These are phyloP conservation scores for Hanleya hanleyi DNA, from an alignment of 2,888 invertebrate genomes.

Conservation along the genomic window DNA sequence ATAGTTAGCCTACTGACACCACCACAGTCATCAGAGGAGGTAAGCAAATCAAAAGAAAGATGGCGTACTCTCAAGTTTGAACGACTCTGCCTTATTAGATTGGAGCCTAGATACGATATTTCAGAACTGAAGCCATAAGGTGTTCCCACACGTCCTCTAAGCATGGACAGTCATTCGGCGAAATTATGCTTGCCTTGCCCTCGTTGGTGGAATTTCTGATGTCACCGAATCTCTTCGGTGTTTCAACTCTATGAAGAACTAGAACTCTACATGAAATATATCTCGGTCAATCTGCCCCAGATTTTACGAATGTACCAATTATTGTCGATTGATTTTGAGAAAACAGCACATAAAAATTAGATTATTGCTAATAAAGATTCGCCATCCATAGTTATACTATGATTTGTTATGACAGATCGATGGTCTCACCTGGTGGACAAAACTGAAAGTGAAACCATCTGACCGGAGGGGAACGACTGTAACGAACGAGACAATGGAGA, in stretches of 20 bases:
- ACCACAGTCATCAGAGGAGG: conserved; percentile 29
- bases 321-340: too few relatives aligned
- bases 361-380: too few relatives aligned
- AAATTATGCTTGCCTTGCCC: too few relatives aligned
- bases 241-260: background rate
- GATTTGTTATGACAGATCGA: background rate
- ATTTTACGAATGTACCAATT: too few relatives aligned
- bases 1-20: conserved; percentile 40
- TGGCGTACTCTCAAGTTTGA: background rate
- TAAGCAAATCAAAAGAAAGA: conserved; percentile 4
- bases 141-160: too few relatives aligned
- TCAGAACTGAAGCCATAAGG: too few relatives aligned
- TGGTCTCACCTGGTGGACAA: conserved; percentile 13
- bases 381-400: background rate
- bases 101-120: too few relatives aligned
- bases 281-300: too few relatives aligned
- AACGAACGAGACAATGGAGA: background rate
- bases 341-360: too few relatives aligned
- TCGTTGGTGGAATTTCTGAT: background rate
- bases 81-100: too few relatives aligned
- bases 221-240: background rate
- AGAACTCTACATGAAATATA: background rate
- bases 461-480: background rate
- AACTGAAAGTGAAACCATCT: background rate
- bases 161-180: too few relatives aligned